These are phyloP conservation scores for Mycteria americana DNA, from an alignment of 2,797 vertebrate species.

Conservation along the genomic window DNA sequence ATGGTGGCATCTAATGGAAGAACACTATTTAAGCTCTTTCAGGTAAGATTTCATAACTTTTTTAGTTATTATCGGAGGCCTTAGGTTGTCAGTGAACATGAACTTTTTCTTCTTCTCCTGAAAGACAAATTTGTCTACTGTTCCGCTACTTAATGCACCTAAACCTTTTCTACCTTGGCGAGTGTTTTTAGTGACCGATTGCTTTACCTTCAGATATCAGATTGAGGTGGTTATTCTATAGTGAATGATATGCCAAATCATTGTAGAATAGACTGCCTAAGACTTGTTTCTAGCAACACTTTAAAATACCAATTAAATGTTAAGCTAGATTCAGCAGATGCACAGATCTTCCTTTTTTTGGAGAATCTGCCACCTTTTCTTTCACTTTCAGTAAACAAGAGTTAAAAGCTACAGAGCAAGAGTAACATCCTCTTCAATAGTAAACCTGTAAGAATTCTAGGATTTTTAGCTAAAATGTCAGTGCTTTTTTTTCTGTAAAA, in stretches of 20 bases:
- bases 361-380: background rate
- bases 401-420: background rate
- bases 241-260: background rate
- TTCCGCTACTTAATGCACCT: background rate
- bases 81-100: background rate
- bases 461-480: background rate
- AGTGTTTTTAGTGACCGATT: background rate
- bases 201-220: background rate
- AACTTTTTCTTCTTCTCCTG: background rate
- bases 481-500: background rate
- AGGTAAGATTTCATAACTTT: slow-evolving; percentile 76
- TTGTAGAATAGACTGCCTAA: background rate
- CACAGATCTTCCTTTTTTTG: background rate
- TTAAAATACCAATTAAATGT: background rate
- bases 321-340: background rate
- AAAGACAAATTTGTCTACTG: background rate
- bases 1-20: slow-evolving; percentile 96
- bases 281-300: background rate
- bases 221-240: background rate
- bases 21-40: slow-evolving; percentile 97
- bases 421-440: background rate
- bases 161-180: background rate
- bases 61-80: background rate
- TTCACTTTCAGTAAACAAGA: background rate
- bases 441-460: background rate